Evolutionary conservation across 2,113 vertebrate genomes (phyloP), one percentile per base, ranked within the genome.

Genomic region (Riparia riparia): DNA sequence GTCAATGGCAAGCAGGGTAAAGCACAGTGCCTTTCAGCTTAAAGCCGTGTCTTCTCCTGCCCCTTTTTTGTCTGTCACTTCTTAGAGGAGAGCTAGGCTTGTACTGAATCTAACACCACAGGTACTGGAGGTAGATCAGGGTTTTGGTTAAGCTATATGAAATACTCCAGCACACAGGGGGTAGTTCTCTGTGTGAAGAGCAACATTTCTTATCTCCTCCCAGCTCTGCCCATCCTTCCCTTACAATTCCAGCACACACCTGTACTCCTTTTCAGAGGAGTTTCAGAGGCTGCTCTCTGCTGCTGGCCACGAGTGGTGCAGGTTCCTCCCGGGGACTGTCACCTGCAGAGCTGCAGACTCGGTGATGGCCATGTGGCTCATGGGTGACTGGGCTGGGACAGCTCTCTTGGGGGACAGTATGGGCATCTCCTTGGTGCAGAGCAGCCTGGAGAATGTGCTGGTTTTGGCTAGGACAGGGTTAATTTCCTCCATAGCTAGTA

Each of bases 1-100:
- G 93, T 95, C 14, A 98, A 98, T 74, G 97, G 98, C 98, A 98
- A 98, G 77, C 96, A 95, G 7, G 97, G 98, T 98, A 96, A 97
- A 68, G 41, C 71, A 71, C 19, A 7, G 22, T 37, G 69, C 22
- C 16, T 72, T 88, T 78, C 82, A 64, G 69, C 71, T 82, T 60
- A 49, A 79, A 90, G 19, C 24, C 47, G 0, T 34, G 1, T 44
- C 63, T 78, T 39, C 49, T 42, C 47, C 89, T 87, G 49, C 49
- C 8, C 14, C 19, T 66, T 74, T 78, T 71, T 31, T 63, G 32
- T 64, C 28, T 44, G n/a, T 39, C 1, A 0, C 32, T 96, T 77
- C 83, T 53, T 32, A 44, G 50, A 32, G 34, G 29, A 87, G 57
- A 82, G 4, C 50, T 82, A 37, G 25, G 24, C 34, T 60, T 61